Evolutionary conservation across 2,888 invertebrate species (phyloP), one percentile per base, ranked within the genome.

Genomic region (Drosophila bunnanda): DNA sequence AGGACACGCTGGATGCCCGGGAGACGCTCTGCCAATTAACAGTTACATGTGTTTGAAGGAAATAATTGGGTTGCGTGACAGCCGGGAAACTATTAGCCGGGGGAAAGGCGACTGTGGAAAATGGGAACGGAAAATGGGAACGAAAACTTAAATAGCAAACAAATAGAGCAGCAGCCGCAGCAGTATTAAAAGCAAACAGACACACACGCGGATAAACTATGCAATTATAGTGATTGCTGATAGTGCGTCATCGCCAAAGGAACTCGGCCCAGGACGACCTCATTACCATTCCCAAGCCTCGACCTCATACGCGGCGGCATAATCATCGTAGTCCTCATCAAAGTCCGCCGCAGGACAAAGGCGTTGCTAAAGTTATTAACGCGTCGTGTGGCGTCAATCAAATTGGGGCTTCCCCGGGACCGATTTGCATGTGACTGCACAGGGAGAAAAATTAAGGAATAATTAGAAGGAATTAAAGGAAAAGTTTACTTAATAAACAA

Each of bases 301-400:
- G 12, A 10, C 59, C 38, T 32, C 22, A n/a, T 7, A 53, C 32
- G 28, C n/a, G 34, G 22, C 55, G 48, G 36, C 55, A 55, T 46
- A 56, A 60, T 68, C 53, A 53, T 69, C 62, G 55, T 41, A 59
- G 53, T 71, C 71, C 71, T 71, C 75, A 78, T 71, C 76, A 79
- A 74, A 83, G 81, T 72, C 66, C 43, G 78, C 80, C 78, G 82
- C 80, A 82, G 85, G 80, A 76, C 71, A 61, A 70, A 75, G 86
- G 86, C 88, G 86, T 88, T 81, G 82, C 86, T 88, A 83, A 83
- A 83, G 86, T 87, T 82, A 82, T 88, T 87, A 88, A 88, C 79
- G 79, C 80, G 85, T 85, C 80, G 85, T 82, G 88, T 80, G 85
- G 88, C 84, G 88, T 89, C 89, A 89, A 88, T 89, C 88, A 89